phyloP scores from a whole-genome alignment of 2,888 invertebrate genomes.

The Drosophila mulleri region DNA sequence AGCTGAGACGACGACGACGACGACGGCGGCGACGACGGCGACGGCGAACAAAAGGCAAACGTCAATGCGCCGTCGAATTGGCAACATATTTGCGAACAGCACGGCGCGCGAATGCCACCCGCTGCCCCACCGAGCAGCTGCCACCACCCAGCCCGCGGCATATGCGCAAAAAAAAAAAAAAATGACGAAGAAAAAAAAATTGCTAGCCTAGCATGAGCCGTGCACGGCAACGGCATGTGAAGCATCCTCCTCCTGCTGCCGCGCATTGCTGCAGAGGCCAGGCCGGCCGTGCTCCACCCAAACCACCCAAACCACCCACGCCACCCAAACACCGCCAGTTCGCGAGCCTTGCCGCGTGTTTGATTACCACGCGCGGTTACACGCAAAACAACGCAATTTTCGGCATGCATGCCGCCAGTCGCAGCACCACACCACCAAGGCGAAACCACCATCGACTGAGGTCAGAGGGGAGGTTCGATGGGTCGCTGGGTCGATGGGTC shows the following conservation, averaged over 20 bases:
- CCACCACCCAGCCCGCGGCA: conserved; percentile 61
- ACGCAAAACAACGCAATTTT: conserved; percentile 84
- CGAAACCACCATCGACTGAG: conserved; percentile 8
- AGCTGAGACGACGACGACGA: conserved; percentile 60
- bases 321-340: background rate
- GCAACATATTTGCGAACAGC: conserved; percentile 84
- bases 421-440: conserved; percentile 30
- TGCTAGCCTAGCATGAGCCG: conserved; percentile 3
- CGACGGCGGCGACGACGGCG: conserved; percentile 30
- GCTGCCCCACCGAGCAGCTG: conserved; percentile 1
- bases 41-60: conserved; percentile 70
- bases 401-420: conserved; percentile 78
- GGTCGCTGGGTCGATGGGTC: conserved; percentile 11
- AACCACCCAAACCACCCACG: background rate
- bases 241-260: conserved; percentile 25
- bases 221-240: conserved; percentile 51
- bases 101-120: conserved; percentile 44
- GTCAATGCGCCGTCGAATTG: conserved; percentile 78
- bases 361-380: conserved; percentile 85
- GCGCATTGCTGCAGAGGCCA: conserved; percentile 1
- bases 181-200: background rate
- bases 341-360: conserved; percentile 58
- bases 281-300: background rate
- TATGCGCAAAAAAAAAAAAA: conserved; percentile 45
- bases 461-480: conserved; percentile 22